phyloP scores from a whole-genome alignment of 1,140 invertebrate species.

The Belonocnema kinseyi region DNA sequence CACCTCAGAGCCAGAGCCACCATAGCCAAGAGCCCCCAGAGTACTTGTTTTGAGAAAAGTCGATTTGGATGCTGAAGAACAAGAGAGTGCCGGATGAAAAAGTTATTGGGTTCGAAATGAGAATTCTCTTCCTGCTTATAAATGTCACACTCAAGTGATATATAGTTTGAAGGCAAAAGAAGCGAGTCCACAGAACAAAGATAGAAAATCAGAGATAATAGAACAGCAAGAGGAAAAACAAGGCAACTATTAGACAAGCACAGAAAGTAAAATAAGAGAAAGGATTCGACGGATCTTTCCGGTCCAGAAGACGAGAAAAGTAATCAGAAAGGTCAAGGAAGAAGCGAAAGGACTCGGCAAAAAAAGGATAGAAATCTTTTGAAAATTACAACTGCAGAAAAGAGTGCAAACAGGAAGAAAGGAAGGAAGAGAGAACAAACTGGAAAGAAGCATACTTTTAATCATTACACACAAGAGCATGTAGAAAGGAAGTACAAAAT shows the following conservation, averaged over 20 bases:
- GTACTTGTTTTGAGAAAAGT: constrained; percentile 29
- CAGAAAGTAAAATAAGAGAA: background rate
- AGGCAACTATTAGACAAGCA: background rate
- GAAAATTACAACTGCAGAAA: background rate
- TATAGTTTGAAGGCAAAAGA: background rate
- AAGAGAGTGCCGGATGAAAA: constrained; percentile 17
- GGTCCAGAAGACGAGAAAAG: background rate
- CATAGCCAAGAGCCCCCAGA: constrained; percentile 58
- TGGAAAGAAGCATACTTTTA: background rate
- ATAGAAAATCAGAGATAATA: background rate
- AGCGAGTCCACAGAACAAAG: background rate
- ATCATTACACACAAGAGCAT: background rate
- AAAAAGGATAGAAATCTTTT: background rate
- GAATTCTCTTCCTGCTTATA: background rate
- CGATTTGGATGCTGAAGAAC: constrained; percentile 28
- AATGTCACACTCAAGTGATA: background rate
- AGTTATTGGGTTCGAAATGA: constrained; percentile 16
- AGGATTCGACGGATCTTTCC: background rate
- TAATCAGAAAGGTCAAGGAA: background rate
- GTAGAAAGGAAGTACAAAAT: constrained; percentile 13
- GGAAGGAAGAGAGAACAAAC: background rate
- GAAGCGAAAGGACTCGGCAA: background rate
- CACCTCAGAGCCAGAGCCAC: constrained; percentile 71
- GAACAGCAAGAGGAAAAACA: background rate
- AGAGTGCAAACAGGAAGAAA: background rate